phyloP scores from a whole-genome alignment of 2,888 invertebrate genomes.

The Dynastes tityus region DNA sequence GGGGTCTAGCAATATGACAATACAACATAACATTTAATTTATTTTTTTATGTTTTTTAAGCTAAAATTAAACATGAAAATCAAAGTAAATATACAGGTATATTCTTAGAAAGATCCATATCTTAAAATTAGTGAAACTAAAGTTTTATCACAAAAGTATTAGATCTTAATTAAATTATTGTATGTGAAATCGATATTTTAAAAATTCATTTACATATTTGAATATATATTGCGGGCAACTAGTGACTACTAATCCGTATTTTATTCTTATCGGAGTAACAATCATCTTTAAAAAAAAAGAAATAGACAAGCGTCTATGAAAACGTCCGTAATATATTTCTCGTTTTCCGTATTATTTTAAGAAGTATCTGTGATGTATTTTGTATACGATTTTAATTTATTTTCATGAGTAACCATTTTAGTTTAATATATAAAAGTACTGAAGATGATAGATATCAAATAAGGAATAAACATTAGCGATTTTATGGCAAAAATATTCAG shows the following conservation, averaged over 20 bases:
- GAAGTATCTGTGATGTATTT: constrained; percentile 65
- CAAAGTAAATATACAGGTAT: constrained; percentile 13
- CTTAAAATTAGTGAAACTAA: constrained; percentile 3
- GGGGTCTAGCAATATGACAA: neutral
- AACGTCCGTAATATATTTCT: constrained; percentile 8
- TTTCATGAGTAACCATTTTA: neutral
- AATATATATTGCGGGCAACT: neutral
- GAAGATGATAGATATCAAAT: constrained; percentile 4
- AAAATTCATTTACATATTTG: neutral
- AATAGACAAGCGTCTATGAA: neutral
- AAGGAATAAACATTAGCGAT: constrained; percentile 23
- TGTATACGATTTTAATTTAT: constrained; percentile 62
- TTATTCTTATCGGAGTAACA: too few relatives aligned
- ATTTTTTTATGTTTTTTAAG: neutral
- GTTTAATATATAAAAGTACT: constrained; percentile 3
- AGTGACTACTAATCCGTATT: neutral
- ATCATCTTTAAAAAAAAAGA: neutral
- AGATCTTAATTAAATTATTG: neutral
- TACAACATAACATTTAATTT: neutral
- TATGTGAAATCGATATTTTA: neutral
- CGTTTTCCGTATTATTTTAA: constrained; percentile 52
- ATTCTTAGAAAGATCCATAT: constrained; percentile 12
- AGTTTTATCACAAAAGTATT: neutral
- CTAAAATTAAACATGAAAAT: neutral
- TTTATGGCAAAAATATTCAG: constrained; percentile 23